Evolutionary conservation across 2,113 vertebrate genomes (phyloP), one percentile per base, ranked within the genome.

Genomic region (Epinephelus fuscoguttatus): DNA sequence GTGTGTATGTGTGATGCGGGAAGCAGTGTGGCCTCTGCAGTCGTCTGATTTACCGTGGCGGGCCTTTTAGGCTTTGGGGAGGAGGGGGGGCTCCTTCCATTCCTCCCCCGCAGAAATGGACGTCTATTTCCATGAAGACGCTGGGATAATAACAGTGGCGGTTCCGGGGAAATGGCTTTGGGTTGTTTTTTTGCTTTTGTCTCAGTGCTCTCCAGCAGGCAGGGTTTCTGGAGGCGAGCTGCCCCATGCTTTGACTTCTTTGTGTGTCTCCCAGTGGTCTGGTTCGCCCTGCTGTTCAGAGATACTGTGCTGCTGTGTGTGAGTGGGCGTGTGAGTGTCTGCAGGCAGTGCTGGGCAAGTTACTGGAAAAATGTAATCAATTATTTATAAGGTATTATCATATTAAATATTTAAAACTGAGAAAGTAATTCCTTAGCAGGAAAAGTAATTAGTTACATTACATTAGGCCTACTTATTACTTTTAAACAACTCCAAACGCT

Each of bases 91-190:
- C 50, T 67, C 30, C 40, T 10, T 64, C 52, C 33, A 59, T 82
- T 80, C 49, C 56, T 70, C 78, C 47, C 70, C 81, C 4, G 33
- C 64, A 81, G 82, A 86, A 91, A 80, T 75, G 57, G 33, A 25
- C 4, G 3, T 82, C 75, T 86, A 63, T 88, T 81, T 87, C 55
- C 14, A n/a, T 66, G 75, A 80, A 68, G 71, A 72, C 7, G 47
- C 64, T 70, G 77, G 6, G 70, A 88, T 89, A 78, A 91, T 83
- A 84, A 74, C 71, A 80, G 56, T 67, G 60, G 49, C 47, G 67
- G 67, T 86, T 85, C 42, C 2, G 17, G 23, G 23, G 66, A 87
- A 79, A 86, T 82, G 75, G 75, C 78, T 89, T 19, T 21, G 72
- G 81, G 67, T 82, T 75, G 13, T 77, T 77, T 77, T 40, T 61